Evolutionary conservation across 2,797 vertebrate genomes (phyloP), one percentile per base, ranked within the genome.

Genomic region (Bradypus variegatus): DNA sequence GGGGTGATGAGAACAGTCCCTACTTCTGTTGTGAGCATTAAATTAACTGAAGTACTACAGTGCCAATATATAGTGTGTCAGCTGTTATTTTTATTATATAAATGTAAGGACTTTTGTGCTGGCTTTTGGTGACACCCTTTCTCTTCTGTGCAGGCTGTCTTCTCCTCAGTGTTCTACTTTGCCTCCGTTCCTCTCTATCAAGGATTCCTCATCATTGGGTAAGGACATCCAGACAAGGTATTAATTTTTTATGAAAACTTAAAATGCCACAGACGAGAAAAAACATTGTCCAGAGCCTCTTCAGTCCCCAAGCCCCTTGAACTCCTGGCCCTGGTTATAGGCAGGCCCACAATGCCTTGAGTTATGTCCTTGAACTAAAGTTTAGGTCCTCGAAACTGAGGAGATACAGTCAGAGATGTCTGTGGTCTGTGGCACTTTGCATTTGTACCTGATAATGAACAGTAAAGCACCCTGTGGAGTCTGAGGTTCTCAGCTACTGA

Each of bases 131-230:
- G 60, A 96, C 10, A 0, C 7, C 29, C 13, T 45, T 55, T 91
- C 33, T 85, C 36, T 38, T 36, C 8, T 23, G 8, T 14, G 18
- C 91, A 99, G 99, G 99, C 99, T 8, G 99, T 99, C 83, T 99
- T 99, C 96, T 99, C 99, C 33, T 99, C 99, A 0, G 99, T 99
- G 25, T 99, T 99, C 98, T 99, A 99, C 97, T 99, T 99, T 31
- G 99, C 99, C 50, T 99, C 99, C 0, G 98, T 99, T 72, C 98
- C 99, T 10, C 99, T 99, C 95, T 99, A 99, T 96, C 99, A 99
- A 98, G 99, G 99, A 93, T 99, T 99, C 96, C 98, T 99, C 96
- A 98, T 99, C 89, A 99, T 99, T 41, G 99, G 99, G 99, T 99
- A 97, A 98, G 97, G 76, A 89, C n/a, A 48, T 10, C 12, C 70